These are phyloP conservation scores for Notamacropus eugenii DNA, from an alignment of 2,797 vertebrate species.

Conservation along the genomic window DNA sequence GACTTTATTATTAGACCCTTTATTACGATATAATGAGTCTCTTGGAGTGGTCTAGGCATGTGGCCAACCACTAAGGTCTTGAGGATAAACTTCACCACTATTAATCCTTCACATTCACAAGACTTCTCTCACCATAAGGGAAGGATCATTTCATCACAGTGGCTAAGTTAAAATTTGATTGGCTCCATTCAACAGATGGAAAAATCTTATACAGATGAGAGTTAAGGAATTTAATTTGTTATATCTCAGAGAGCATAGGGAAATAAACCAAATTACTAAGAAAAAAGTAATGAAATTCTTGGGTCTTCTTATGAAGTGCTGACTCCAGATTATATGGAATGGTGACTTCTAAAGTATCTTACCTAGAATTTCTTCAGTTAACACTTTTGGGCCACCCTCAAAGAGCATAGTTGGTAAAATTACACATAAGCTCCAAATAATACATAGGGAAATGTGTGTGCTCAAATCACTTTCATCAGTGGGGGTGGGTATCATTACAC, in stretches of 20 bases:
- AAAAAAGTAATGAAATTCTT: background rate
- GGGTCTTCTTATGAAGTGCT: background rate
- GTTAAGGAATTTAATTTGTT: background rate
- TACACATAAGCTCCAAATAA: background rate
- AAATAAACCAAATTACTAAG: slow-evolving; percentile 31
- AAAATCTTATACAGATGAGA: background rate
- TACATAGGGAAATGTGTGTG: background rate
- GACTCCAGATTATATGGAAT: background rate
- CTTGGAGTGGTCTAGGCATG: background rate
- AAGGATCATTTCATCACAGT: background rate
- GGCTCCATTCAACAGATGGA: background rate
- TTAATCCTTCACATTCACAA: background rate
- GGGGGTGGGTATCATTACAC: background rate
- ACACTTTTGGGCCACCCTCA: background rate
- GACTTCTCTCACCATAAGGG: background rate
- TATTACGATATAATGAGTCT: background rate
- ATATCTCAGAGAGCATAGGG: background rate
- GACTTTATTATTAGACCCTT: background rate
- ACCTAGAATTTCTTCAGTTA: background rate
- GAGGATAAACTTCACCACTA: background rate
- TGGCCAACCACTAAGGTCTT: background rate
- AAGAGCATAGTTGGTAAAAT: background rate
- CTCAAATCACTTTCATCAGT: background rate
- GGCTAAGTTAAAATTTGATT: background rate
- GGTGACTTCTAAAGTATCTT: background rate